Base-by-base conservation (phyloP, 1,140 invertebrate species). In the Panulirus ornatus region DNA sequence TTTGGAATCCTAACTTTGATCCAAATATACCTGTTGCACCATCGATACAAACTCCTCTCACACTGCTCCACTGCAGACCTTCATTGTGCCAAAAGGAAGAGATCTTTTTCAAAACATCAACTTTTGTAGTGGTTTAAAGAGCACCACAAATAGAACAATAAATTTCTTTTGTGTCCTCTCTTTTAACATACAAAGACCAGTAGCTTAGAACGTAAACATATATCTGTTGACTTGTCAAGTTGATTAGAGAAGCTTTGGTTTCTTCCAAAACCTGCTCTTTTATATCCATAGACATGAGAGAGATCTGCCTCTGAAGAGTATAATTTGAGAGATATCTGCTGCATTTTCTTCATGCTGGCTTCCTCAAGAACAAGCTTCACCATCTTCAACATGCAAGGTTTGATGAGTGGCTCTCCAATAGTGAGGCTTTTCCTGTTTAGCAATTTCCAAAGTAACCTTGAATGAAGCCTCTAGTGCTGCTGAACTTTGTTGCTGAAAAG, bases 331-430 rank as follows among this genome's bases (percentile, higher is more conserved):
- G 82, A 51, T 78, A 88, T 54, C 51, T 76, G 70, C 6, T 76
- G n/a, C 70, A 91, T 91, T 42, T 71, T 54, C 73, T 63, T 79
- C 66, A 27, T 75, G 30, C 63, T 87, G 75, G 84, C 75, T 66
- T 87, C 58, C 40, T 54, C 36, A 44, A 78, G 83, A 70, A 89
- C 36, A 16, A 88, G 34, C 22, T 89, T 75, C 54, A 66, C 81
- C 38, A 36, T 75, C 63, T 87, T 91, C 75, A 91, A 79, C 71
- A 91, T 91, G 42, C 78, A 91, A 63, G 44, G 84, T 91, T 91
- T 91, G 40, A 91, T 71, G 70, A 86, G 83, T 54, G 70, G 58
- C 81, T 84, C 88, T 84, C 88, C 83, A 90, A 85, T 86, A 22
- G 79, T 84, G 36, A 87, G 70, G 87, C 84, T 73, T 44, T 63